Evolutionary conservation across 2,888 invertebrate species (phyloP).

Genomic region (Megalurothrips usitatus): DNA sequence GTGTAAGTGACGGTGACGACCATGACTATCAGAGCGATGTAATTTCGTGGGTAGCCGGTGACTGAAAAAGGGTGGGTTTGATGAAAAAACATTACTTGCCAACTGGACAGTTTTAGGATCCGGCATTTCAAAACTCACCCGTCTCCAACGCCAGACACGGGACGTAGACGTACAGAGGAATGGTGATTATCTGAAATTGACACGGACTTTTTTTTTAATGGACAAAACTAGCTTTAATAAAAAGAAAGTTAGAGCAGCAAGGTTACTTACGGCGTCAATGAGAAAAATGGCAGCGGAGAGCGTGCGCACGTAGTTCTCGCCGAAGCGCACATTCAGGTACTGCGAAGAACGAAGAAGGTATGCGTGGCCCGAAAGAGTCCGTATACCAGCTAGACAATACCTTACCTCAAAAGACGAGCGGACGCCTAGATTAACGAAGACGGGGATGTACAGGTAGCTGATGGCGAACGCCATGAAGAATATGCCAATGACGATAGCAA

Average conservation of each 20-base stretch:
- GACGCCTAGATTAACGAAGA: slow-evolving; percentile 69
- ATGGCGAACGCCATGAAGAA: slow-evolving; percentile 63
- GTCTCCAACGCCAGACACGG: slow-evolving; percentile 77
- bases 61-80: background rate
- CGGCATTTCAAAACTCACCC: slow-evolving; percentile 51
- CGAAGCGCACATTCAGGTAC: slow-evolving; percentile 73
- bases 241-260: background rate
- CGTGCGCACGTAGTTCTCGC: slow-evolving; percentile 59
- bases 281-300: slow-evolving; percentile 70
- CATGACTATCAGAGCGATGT: slow-evolving; percentile 10
- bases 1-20: slow-evolving; percentile 2
- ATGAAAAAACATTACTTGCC: background rate
- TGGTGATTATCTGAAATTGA: slow-evolving; percentile 60
- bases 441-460: slow-evolving; percentile 68
- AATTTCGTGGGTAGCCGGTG: background rate
- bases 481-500: slow-evolving; percentile 68
- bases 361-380: background rate
- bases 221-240: background rate
- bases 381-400: no score
- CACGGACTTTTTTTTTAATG: background rate
- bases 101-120: background rate
- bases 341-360: slow-evolving; percentile 46
- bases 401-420: slow-evolving; percentile 78
- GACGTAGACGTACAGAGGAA: slow-evolving; percentile 74
- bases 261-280: slow-evolving; percentile 64